Conservation (phyloP, 2,888 invertebrate genomes). For the Abrostola triplasia region DNA sequence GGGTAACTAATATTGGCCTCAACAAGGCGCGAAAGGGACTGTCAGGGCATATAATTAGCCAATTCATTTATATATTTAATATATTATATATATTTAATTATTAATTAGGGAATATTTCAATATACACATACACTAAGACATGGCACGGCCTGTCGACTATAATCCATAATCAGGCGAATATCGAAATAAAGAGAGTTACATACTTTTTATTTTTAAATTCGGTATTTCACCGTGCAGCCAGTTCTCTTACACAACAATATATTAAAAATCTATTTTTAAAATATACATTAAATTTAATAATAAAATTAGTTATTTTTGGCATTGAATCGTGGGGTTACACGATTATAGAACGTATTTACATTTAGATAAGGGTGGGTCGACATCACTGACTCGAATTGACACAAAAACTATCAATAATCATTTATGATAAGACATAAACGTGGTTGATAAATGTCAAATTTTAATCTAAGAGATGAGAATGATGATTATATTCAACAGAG, state of each 20-base stretch:
- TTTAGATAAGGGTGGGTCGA: slow-evolving; percentile 64
- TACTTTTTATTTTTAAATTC: slow-evolving; percentile 61
- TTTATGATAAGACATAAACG: slow-evolving; percentile 40
- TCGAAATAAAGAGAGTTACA: slow-evolving; percentile 48
- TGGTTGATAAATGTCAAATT: slow-evolving; percentile 25
- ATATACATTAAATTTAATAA: slow-evolving; percentile 65
- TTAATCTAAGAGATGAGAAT: slow-evolving; percentile 34
- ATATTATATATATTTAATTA: slow-evolving; percentile 56
- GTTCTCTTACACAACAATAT: slow-evolving; percentile 63
- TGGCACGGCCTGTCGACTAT: slow-evolving; percentile 74
- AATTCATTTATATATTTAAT: slow-evolving; percentile 52
- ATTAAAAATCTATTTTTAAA: slow-evolving; percentile 67
- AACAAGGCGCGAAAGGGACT: slow-evolving; percentile 40
- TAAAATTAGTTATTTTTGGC: slow-evolving; percentile 76
- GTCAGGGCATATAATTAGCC: slow-evolving; percentile 47
- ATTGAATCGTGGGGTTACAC: slow-evolving; percentile 69
- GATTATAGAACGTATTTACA: slow-evolving; percentile 70
- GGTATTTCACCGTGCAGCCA: slow-evolving; percentile 84
- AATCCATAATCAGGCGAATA: slow-evolving; percentile 54
- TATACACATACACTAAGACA: slow-evolving; percentile 72
- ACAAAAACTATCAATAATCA: slow-evolving; percentile 43
- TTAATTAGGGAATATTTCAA: slow-evolving; percentile 63
- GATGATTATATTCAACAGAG: slow-evolving; percentile 16
- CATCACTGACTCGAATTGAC: slow-evolving; percentile 59
- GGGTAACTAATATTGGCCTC: slow-evolving; percentile 41